A percentile compares a stretch with the other conserved stretches of the same genome.
phyloP scores from a whole-genome alignment of 2,113 vertebrate species.

The Aegotheles bennettii region DNA sequence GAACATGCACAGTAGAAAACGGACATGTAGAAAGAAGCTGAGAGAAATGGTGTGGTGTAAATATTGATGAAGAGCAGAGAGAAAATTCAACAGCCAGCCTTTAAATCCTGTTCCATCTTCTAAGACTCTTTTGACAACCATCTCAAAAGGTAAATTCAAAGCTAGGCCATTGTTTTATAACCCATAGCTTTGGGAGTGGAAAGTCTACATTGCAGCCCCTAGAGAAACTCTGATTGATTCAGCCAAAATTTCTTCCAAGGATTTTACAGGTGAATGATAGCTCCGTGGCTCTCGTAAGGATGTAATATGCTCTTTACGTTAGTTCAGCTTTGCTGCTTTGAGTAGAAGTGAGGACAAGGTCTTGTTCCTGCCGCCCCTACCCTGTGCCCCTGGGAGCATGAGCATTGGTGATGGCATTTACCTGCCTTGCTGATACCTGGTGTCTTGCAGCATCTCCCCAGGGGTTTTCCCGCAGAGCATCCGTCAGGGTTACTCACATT shows the following conservation, averaged over 20 bases:
- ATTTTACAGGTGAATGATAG: neutral
- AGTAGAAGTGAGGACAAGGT: neutral
- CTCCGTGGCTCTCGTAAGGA: neutral
- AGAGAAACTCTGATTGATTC: neutral
- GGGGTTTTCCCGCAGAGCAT: neutral
- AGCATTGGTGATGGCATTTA: neutral
- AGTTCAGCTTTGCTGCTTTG: neutral
- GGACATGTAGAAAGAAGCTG: neutral
- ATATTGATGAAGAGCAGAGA: neutral
- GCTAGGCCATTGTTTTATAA: neutral
- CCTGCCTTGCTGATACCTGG: neutral
- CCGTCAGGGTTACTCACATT: neutral
- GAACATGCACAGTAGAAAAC: neutral
- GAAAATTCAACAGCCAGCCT: neutral
- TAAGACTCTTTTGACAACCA: neutral
- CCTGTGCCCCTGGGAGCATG: fast-evolving
- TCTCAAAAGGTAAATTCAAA: neutral
- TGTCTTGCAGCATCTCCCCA: neutral
- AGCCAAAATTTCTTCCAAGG: neutral
- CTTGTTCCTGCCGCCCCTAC: neutral
- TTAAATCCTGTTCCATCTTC: neutral
- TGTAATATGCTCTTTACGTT: neutral
- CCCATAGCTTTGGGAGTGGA: neutral
- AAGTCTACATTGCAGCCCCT: neutral
- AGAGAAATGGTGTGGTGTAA: neutral